Evolutionary conservation across 2,113 vertebrate species (phyloP).

Genomic region (Menidia beryllina): DNA sequence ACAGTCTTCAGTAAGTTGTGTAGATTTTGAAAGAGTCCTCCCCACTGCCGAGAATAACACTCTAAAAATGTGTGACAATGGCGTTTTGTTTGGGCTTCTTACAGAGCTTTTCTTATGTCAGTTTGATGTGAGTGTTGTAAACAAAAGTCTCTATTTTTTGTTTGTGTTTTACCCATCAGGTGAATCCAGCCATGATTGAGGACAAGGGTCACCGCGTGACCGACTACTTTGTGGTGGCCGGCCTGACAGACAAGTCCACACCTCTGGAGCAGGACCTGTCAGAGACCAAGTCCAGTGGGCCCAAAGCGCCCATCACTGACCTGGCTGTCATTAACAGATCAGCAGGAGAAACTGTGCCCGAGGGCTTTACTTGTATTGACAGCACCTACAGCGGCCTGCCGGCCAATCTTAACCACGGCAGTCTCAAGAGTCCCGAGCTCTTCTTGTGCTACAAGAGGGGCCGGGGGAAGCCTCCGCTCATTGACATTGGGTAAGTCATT

Average conservation of each 20-base stretch:
- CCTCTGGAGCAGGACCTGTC: conserved; percentile 93
- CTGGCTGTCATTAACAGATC: conserved; percentile 95
- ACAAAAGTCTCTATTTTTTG: background rate
- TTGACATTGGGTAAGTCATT: conserved; percentile 90
- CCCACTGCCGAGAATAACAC: background rate
- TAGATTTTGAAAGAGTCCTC: background rate
- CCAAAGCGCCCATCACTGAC: conserved; percentile 95
- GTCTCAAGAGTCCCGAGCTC: conserved; percentile 96
- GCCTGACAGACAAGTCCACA: conserved; percentile 91
- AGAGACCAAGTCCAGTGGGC: conserved; percentile 90
- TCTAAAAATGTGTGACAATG: background rate
- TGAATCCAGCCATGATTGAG: conserved; percentile 90
- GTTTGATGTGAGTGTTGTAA: background rate
- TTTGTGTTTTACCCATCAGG: conserved; percentile 64
- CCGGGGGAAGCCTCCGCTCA: conserved; percentile 91
- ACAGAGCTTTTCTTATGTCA: no score
- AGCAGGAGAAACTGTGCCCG: conserved; percentile 92
- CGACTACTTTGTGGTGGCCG: conserved; percentile 98
- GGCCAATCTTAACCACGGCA: conserved; percentile 97
- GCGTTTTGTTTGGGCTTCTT: no score
- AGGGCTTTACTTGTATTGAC: conserved; percentile 96
- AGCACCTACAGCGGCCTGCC: conserved; percentile 90
- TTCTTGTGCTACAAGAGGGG: conserved; percentile 95
- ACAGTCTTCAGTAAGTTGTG: background rate
- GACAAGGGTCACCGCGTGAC: conserved; percentile 96